Conservation (phyloP, 2,113 vertebrate species). For the Empidonax alnorum region DNA sequence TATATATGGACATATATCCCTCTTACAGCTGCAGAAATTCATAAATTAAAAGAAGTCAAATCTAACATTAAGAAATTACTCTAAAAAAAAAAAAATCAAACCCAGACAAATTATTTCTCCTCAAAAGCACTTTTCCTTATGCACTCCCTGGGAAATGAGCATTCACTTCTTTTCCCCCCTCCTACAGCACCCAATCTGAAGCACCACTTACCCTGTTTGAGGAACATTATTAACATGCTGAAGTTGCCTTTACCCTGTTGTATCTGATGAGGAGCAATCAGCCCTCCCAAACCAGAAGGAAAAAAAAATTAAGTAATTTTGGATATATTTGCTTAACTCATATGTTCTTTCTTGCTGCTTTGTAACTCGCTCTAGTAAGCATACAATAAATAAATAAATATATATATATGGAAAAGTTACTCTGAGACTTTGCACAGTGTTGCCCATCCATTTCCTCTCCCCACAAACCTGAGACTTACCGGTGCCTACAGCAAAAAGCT, state of each 20-base stretch:
- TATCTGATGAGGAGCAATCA: neutral
- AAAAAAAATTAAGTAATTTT: neutral
- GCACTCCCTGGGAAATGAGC: neutral
- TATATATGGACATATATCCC: neutral
- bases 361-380: neutral
- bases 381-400: neutral
- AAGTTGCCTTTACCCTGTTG: neutral
- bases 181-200: neutral
- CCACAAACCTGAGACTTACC: neutral
- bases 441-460: neutral
- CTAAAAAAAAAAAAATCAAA: neutral
- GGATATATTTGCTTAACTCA: neutral
- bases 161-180: neutral
- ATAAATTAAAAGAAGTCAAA: neutral
- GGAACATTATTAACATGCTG: rapidly evolving
- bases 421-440: rapidly evolving
- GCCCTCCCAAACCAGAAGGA: neutral
- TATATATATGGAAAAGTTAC: neutral
- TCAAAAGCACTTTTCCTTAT: neutral
- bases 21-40: neutral
- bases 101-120: neutral
- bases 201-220: neutral
- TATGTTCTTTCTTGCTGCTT: neutral
- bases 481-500: neutral
- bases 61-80: neutral